phyloP scores from a whole-genome alignment of 2,888 invertebrate species.

The Heliconius ismenius region DNA sequence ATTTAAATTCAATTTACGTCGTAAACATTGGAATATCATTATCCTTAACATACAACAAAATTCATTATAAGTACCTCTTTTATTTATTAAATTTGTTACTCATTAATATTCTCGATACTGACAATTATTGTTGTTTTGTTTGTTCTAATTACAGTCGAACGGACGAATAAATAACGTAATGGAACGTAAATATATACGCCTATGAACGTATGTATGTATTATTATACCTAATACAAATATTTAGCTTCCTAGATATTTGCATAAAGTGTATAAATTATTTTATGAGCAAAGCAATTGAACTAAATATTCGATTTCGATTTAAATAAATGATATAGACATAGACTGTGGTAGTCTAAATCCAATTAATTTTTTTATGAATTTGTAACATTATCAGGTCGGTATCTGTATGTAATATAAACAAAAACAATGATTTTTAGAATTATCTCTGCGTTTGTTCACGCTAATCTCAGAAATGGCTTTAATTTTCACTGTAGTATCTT shows the following conservation, averaged over 20 bases:
- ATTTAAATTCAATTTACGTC: conserved; percentile 28
- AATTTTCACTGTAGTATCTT: too few species aligned
- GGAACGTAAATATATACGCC: not conserved
- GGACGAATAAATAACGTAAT: not conserved
- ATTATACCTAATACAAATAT: too few species aligned
- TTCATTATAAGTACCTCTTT: conserved; percentile 33
- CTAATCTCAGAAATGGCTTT: too few species aligned
- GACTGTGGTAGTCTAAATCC: too few species aligned
- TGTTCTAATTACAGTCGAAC: conserved; percentile 1
- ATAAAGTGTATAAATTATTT: not conserved
- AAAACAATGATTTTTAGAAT: too few species aligned
- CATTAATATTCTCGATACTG: conserved; percentile 24
- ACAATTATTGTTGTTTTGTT: conserved; percentile 15
- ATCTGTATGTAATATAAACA: too few species aligned
- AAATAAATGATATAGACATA: too few species aligned
- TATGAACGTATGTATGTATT: not conserved
- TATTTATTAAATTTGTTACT: conserved; percentile 25
- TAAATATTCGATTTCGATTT: not conserved
- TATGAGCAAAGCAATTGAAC: not conserved
- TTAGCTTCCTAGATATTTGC: not conserved
- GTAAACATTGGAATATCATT: conserved; percentile 33
- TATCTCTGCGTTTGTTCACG: too few species aligned
- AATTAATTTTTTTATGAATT: too few species aligned
- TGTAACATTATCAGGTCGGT: too few species aligned
- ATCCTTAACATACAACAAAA: conserved; percentile 39